Conservation (phyloP, 2,113 vertebrate genomes). For the Ophiodon elongatus region DNA sequence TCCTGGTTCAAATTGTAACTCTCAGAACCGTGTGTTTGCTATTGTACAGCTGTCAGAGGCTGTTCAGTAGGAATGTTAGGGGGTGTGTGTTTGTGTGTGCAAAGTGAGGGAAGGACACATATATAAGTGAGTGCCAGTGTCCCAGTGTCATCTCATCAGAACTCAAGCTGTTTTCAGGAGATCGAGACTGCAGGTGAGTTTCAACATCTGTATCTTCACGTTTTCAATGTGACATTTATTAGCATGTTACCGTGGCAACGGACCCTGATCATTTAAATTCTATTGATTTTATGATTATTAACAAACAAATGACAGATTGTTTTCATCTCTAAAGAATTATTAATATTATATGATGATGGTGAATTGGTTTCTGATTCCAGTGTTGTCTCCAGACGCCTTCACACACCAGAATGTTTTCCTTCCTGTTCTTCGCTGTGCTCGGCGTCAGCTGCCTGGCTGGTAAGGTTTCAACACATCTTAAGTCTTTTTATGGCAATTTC, state of each 20-base stretch:
- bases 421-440: constrained; percentile 26
- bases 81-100: too few species aligned
- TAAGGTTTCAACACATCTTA: constrained; percentile 5
- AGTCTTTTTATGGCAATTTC: not conserved
- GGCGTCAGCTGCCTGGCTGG: constrained; percentile 27
- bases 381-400: not conserved
- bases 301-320: too few species aligned
- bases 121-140: not conserved
- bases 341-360: not conserved
- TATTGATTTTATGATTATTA: too few species aligned
- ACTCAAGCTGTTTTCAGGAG: not conserved
- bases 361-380: constrained; percentile 13
- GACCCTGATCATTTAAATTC: too few species aligned
- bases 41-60: not conserved
- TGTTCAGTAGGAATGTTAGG: too few species aligned
- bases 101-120: not conserved
- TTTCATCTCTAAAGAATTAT: not conserved
- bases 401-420: constrained; percentile 20
- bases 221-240: too few species aligned
- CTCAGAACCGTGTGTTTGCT: not conserved
- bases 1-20: not conserved
- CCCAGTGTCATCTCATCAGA: not conserved
- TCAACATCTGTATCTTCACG: too few species aligned
- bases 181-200: too few species aligned
- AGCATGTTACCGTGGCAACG: too few species aligned